A percentile compares a stretch with the other conserved stretches of the same genome.
phyloP scores from a whole-genome alignment of 2,888 invertebrate species.

The Physocephala rufipes region DNA sequence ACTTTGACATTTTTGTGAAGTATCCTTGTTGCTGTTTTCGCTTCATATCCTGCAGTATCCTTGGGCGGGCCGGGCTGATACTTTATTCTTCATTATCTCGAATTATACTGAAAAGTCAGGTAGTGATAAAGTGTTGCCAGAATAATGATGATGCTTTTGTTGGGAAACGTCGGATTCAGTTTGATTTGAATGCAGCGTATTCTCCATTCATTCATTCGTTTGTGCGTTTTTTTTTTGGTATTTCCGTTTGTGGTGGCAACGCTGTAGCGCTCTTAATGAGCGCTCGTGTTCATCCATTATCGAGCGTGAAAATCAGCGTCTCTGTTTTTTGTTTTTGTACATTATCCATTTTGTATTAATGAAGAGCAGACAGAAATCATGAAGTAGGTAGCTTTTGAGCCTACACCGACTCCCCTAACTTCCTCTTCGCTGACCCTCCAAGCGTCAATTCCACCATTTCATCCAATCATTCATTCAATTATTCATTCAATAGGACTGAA shows the following conservation, averaged over 20 bases:
- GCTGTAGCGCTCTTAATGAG: not conserved
- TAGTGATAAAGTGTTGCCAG: no score
- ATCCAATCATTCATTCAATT: not conserved
- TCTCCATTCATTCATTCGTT: not conserved
- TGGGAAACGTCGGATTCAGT: not conserved
- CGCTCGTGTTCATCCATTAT: not conserved
- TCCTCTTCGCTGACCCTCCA: not conserved
- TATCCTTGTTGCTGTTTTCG: constrained; percentile 36
- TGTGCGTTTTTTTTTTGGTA: not conserved
- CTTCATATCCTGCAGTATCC: constrained; percentile 27
- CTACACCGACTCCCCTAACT: not conserved
- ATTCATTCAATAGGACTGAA: not conserved
- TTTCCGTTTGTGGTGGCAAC: not conserved
- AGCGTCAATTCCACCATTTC: not conserved
- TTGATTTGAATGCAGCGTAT: not conserved
- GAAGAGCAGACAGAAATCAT: constrained; percentile 27
- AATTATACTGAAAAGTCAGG: constrained; percentile 18
- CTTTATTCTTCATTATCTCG: constrained; percentile 17
- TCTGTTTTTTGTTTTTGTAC: no score
- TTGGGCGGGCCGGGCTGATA: constrained; percentile 18
- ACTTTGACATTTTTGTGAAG: constrained; percentile 32
- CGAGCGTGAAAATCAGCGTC: constrained; percentile 8
- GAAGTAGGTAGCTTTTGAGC: not conserved
- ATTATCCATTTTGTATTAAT: constrained; percentile 23
- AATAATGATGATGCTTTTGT: no score